These are phyloP conservation scores for Hydrolagus colliei DNA, from an alignment of 2,797 vertebrate species.

Conservation along the genomic window DNA sequence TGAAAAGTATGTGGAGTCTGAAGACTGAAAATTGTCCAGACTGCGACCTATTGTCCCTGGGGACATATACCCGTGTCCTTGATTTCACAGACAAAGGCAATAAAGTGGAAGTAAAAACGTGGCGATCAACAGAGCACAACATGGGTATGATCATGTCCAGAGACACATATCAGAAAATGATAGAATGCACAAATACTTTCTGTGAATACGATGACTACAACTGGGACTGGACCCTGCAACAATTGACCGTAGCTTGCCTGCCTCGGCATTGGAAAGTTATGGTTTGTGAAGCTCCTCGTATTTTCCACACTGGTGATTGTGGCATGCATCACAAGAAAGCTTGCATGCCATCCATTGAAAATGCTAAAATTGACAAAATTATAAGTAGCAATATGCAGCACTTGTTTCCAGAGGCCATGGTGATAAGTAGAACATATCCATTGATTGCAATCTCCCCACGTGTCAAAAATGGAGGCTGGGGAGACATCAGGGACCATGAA, in stretches of 20 bases:
- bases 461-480: constrained; percentile 96
- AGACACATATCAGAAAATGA: constrained; percentile 78
- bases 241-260: constrained; percentile 85
- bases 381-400: constrained; percentile 76
- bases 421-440: constrained; percentile 76
- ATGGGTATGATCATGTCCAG: constrained; percentile 89
- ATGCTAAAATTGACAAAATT: constrained; percentile 82
- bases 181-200: constrained; percentile 84
- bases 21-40: constrained; percentile 73
- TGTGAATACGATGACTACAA: constrained; percentile 98
- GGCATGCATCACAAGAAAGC: constrained; percentile 96
- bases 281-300: constrained; percentile 80
- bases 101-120: constrained; percentile 86
- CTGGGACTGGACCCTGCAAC: constrained; percentile 98
- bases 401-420: constrained; percentile 82
- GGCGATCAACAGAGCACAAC: constrained; percentile 98
- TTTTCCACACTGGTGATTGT: constrained; percentile 93
- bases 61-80: constrained; percentile 68
- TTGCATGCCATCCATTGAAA: constrained; percentile 80
- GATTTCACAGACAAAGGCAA: constrained; percentile 75
- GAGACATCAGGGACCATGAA: constrained; percentile 97
- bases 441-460: constrained; percentile 76
- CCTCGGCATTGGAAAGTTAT: constrained; percentile 91
- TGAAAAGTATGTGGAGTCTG: constrained; percentile 71
- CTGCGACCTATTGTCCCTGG: constrained; percentile 83